Base-by-base conservation (phyloP, 2,797 vertebrate species). In the Dicrostonyx torquatus region DNA sequence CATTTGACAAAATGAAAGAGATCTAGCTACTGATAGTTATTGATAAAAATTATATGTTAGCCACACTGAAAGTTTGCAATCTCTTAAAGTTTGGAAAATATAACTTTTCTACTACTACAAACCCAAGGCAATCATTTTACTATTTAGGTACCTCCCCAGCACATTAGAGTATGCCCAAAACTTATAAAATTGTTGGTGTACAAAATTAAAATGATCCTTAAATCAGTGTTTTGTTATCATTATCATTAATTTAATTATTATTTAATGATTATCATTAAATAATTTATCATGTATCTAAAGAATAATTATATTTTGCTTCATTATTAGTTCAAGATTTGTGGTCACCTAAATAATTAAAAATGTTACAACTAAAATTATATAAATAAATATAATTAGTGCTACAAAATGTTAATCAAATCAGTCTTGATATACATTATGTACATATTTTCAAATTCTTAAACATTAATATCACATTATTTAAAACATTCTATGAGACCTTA, bases 281-380 rank as follows among this genome's bases (percentile, higher is more conserved):
- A 89, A 77, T 77, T 87, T 75, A 80, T 78, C 5, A 72, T 1
- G 14, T 85, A 66, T 43, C 1, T 26, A 77, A 90, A 90, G 4
- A 77, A 84, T 78, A 73, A 72, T 78, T 48, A n/a, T 82, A 66
- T 72, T 43, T 83, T 92, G 66, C 22, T 70, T 93, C 5, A 89
- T 78, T 79, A 79, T 62, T 76, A 89, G 40, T 4, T 50, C 17
- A 86, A 37, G 31, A 8, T 60, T 60, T 64, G 45, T 43, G 11
- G 0, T 90, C 75, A 85, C 10, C 70, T 83, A 93, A 89, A 77
- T n/a, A 90, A 37, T 92, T 72, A 90, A 1, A 87, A 85, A 68
- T 91, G 2, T 58, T 92, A 53, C 13, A 90, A 9, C 11, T 60
- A n/a, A 83, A 60, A 83, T 2, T 72, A 5, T 68, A 85, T 6